Evolutionary conservation across 2,113 vertebrate genomes (phyloP).

Genomic region (Psittacula cyanocephala): DNA sequence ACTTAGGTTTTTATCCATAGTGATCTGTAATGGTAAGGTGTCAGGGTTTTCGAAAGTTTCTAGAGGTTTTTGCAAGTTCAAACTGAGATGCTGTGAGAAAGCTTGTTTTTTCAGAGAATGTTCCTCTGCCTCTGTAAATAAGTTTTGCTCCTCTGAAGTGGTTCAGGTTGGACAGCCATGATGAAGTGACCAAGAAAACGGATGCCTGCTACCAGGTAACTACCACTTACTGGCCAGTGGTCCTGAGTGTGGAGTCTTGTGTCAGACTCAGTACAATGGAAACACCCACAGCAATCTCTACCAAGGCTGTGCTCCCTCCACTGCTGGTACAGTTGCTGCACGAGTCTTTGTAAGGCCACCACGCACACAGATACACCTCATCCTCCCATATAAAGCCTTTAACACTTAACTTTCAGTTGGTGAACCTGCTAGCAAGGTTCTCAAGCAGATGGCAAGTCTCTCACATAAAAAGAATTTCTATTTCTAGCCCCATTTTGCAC

Average conservation of each 20-base stretch:
- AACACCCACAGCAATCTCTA: accelerated
- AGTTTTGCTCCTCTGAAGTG: neutral
- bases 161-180: neutral
- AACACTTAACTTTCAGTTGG: neutral
- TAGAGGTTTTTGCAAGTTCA: neutral
- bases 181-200: neutral
- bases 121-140: neutral
- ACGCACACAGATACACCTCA: neutral
- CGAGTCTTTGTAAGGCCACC: neutral
- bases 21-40: neutral
- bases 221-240: neutral
- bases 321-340: neutral
- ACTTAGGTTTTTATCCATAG: neutral
- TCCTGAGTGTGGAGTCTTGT: accelerated
- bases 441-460: conserved; percentile 50
- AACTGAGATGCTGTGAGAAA: neutral
- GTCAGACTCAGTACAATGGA: accelerated
- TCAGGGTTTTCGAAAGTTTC: neutral
- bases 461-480: neutral
- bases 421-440: conserved; percentile 55
- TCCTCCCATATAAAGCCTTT: neutral
- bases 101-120: neutral
- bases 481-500: conserved; percentile 34
- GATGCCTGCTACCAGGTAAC: neutral
- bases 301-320: accelerated